Conservation (phyloP, 2,888 invertebrate species). For the Polylopha cassiicola region DNA sequence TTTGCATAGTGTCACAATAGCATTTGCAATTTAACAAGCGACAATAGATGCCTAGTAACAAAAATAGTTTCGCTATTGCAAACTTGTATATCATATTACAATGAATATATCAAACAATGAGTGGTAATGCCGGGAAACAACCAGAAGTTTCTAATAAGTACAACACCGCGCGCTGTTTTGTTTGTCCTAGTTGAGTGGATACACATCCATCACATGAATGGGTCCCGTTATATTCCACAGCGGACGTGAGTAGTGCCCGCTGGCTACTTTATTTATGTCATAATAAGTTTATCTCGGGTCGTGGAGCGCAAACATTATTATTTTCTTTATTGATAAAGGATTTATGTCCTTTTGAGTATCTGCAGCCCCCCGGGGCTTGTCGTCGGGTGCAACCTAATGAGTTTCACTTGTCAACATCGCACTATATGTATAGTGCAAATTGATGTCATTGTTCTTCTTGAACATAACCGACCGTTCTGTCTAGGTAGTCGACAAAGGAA, state of each 20-base stretch:
- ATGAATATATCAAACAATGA: neutral
- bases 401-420: neutral
- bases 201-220: constrained; percentile 25
- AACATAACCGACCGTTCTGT: too few relatives aligned
- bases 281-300: constrained; percentile 71
- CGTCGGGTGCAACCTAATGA: constrained; percentile 19
- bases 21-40: too few relatives aligned
- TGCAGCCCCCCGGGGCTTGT: constrained; percentile 46
- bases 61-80: too few relatives aligned
- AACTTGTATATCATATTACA: neutral
- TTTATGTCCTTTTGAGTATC: constrained; percentile 44
- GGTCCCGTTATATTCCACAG: constrained; percentile 66
- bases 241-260: constrained; percentile 29
- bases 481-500: too few relatives aligned
- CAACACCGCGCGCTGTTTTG: neutral
- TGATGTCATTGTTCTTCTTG: too few relatives aligned
- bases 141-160: constrained; percentile 1
- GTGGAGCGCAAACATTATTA: constrained; percentile 55
- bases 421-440: constrained; percentile 11
- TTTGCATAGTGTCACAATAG: too few relatives aligned
- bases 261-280: constrained; percentile 61
- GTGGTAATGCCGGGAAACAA: neutral
- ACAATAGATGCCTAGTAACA: too few relatives aligned
- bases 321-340: constrained; percentile 47
- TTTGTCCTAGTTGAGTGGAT: constrained; percentile 15